Evolutionary conservation across 2,113 vertebrate species (phyloP), one percentile per base, ranked within the genome.

Genomic region (Xiphophorus hellerii): DNA sequence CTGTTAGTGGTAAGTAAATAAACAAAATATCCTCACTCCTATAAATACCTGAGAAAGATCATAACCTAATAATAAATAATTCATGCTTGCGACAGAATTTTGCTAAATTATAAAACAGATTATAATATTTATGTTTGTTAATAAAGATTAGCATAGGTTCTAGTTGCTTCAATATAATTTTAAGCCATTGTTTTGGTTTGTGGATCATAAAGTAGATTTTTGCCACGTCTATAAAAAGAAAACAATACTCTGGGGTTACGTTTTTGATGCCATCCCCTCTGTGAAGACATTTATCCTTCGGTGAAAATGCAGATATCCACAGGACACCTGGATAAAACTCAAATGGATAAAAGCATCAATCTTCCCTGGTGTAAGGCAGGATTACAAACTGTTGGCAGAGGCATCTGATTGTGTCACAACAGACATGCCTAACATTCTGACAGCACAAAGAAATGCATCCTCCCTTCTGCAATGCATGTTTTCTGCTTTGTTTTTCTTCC

Each of bases 231-330:
- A 76, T 68, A 60, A 76, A 39, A 76, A 35, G 37, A 44, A 66
- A 81, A 74, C 61, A 69, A 42, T 61, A 25, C 51, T 62, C 28
- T 62, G 54, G 81, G 48, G 48, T 88, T 74, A 69, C 39, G 77
- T 76, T 73, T 73, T n/a, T 58, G 63, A 64, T 63, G 69, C 31
- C 67, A 71, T 66, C 54, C 68, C 27, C 63, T 64, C 66, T 14
- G 29, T 44, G 69, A 66, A 82, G 84, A 87, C 66, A 81, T 81
- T 63, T 78, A 58, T 87, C 76, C 72, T 70, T 77, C 78, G 73
- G 73, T 81, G 74, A 77, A 74, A 75, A 63, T 69, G n/a, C 27
- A 42, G 74, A 78, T 25, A 69, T 70, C 69, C 48, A 80, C 6
- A 8, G 62, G 72, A 76, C 81, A 84, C 84, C 78, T 82, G 82